phyloP scores from a whole-genome alignment of 2,888 invertebrate genomes.

The Yponomeuta malinellus region DNA sequence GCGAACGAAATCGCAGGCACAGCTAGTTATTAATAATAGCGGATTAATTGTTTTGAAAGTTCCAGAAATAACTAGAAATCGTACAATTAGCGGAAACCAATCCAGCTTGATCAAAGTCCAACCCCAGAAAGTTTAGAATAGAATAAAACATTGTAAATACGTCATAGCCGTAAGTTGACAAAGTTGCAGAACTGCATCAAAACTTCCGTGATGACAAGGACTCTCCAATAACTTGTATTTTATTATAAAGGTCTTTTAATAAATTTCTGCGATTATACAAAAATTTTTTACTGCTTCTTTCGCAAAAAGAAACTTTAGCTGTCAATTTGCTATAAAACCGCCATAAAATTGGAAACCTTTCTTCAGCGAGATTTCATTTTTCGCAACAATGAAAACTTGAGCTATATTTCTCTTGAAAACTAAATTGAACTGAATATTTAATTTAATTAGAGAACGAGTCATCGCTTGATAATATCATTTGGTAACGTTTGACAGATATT shows the following conservation, averaged over 20 bases:
- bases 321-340: constrained; percentile 39
- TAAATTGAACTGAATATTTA: neutral
- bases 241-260: constrained; percentile 26
- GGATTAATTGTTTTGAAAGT: no score
- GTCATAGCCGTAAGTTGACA: neutral
- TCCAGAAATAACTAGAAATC: no score
- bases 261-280: constrained; percentile 34
- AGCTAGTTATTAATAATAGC: no score
- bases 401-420: neutral
- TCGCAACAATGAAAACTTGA: constrained; percentile 34
- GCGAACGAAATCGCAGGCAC: no score
- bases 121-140: neutral
- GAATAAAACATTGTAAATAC: neutral
- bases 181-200: neutral
- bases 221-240: neutral
- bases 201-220: neutral
- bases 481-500: no score
- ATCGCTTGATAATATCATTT: no score
- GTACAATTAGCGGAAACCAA: no score
- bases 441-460: no score
- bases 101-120: neutral
- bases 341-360: constrained; percentile 34
- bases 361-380: constrained; percentile 38
- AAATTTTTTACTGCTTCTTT: constrained; percentile 37
- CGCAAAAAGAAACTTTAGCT: constrained; percentile 36